These are phyloP conservation scores for Dasyornis broadbenti DNA, from an alignment of 2,113 vertebrate genomes.

Conservation along the genomic window DNA sequence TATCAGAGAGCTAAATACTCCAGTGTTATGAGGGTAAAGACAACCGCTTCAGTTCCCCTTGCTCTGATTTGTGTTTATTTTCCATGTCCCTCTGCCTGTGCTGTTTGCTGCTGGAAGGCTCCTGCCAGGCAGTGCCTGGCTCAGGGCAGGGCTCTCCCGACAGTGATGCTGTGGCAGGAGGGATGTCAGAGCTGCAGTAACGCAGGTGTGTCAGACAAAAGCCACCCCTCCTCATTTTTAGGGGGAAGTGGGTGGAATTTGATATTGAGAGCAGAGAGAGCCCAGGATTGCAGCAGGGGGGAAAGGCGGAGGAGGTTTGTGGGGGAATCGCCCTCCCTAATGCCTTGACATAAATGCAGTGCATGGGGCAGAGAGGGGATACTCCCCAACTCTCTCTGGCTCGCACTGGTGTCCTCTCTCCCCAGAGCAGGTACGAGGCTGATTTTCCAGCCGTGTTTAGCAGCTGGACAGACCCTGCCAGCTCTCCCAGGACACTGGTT, in stretches of 20 bases:
- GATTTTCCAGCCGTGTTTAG: not conserved
- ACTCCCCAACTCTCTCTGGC: fast-evolving
- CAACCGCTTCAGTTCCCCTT: not conserved
- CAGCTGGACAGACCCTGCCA: not conserved
- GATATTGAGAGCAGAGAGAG: not conserved
- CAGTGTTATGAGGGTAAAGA: not conserved
- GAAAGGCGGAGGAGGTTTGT: not conserved
- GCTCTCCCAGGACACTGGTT: not conserved
- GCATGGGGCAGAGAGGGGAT: not conserved
- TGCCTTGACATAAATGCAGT: not conserved
- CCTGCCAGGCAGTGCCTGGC: not conserved
- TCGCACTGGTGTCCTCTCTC: not conserved
- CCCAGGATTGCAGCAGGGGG: not conserved
- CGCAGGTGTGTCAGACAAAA: not conserved
- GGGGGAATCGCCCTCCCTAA: not conserved
- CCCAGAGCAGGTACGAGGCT: not conserved
- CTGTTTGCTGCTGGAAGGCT: not conserved
- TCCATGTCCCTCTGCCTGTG: not conserved
- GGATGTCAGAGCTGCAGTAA: fast-evolving
- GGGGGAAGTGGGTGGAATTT: not conserved
- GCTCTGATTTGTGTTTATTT: not conserved
- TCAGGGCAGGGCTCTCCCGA: not conserved
- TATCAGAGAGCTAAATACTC: not conserved
- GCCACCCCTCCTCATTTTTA: not conserved
- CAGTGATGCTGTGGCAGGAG: not conserved